These are phyloP conservation scores for Nemoura dubitans DNA, from an alignment of 2,888 invertebrate species.

Conservation along the genomic window DNA sequence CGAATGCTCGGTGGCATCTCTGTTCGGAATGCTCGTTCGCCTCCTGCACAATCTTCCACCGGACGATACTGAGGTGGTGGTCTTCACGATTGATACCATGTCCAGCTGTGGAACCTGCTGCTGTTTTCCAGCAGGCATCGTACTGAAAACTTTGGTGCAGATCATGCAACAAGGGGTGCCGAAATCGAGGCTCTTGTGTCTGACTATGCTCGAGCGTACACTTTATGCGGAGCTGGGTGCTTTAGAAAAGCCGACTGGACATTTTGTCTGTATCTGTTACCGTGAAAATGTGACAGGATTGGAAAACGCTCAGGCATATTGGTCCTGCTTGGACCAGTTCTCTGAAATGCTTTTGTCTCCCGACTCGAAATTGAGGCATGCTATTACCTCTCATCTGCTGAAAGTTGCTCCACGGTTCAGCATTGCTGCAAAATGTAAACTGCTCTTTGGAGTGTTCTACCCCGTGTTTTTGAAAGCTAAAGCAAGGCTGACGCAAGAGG, in stretches of 20 bases:
- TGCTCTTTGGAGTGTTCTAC: slow-evolving; percentile 69
- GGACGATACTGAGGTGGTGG: not conserved
- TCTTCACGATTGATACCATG: slow-evolving; percentile 58
- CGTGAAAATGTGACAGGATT: slow-evolving; percentile 52
- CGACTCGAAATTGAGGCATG: slow-evolving; percentile 66
- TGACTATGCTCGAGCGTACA: slow-evolving; percentile 67
- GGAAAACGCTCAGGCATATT: slow-evolving; percentile 52
- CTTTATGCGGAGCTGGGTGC: slow-evolving; percentile 70
- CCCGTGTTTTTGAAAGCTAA: slow-evolving; percentile 69
- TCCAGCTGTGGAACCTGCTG: slow-evolving; percentile 70
- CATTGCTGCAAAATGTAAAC: slow-evolving; percentile 65
- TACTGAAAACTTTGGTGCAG: slow-evolving; percentile 64
- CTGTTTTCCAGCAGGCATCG: slow-evolving; percentile 67
- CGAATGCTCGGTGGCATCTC: slow-evolving; percentile 66
- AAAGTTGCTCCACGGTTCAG: slow-evolving; percentile 67
- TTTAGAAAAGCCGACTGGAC: slow-evolving; percentile 46
- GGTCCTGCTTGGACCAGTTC: slow-evolving; percentile 69
- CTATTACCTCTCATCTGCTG: slow-evolving; percentile 67
- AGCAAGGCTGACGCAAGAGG: slow-evolving; percentile 52
- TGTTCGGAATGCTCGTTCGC: slow-evolving; percentile 65
- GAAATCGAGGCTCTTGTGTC: slow-evolving; percentile 60
- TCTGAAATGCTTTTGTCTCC: slow-evolving; percentile 66
- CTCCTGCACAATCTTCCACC: slow-evolving; percentile 37
- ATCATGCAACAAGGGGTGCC: slow-evolving; percentile 59
- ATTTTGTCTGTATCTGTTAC: slow-evolving; percentile 62